Percentiles rank a stretch among this genome's conserved stretches.
phyloP scores from a whole-genome alignment of 1,140 invertebrate genomes.

The Conus betulinus region DNA sequence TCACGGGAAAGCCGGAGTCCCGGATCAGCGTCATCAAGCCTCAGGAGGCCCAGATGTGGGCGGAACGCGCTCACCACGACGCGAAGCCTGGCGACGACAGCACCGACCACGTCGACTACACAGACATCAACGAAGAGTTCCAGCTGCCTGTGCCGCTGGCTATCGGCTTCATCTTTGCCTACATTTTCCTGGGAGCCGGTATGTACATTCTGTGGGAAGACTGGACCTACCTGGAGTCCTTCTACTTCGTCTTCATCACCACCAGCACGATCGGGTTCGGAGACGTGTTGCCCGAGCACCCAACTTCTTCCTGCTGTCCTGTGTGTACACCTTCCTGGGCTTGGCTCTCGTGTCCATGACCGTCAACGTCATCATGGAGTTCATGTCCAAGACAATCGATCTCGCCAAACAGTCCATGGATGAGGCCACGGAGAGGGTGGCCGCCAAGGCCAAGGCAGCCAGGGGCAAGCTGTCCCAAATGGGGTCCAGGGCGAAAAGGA shows the following conservation, averaged over 20 bases:
- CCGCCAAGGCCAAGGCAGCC: slow-evolving; percentile 49
- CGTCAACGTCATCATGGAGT: slow-evolving; percentile 89
- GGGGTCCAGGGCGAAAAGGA: neutral
- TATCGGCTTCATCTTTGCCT: slow-evolving; percentile 86
- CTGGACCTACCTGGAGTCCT: slow-evolving; percentile 93
- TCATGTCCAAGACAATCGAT: slow-evolving; percentile 51
- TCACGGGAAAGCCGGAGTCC: neutral
- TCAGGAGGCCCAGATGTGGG: neutral
- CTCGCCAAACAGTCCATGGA: slow-evolving; percentile 55
- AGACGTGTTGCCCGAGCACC: slow-evolving; percentile 91
- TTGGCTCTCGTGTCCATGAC: slow-evolving; percentile 95
- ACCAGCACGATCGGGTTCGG: slow-evolving; percentile 84
- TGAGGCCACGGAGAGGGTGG: slow-evolving; percentile 43
- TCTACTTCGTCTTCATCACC: slow-evolving; percentile 95
- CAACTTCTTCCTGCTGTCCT: slow-evolving; percentile 89
- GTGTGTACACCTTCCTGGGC: slow-evolving; percentile 95
- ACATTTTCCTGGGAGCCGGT: slow-evolving; percentile 89
- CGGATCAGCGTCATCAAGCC: no score
- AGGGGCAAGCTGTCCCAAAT: slow-evolving; percentile 20
- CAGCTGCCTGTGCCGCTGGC: slow-evolving; percentile 93
- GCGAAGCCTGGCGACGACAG: neutral
- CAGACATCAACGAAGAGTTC: slow-evolving; percentile 90
- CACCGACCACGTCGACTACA: slow-evolving; percentile 41
- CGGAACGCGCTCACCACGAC: neutral
- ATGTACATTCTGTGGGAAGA: slow-evolving; percentile 82